A percentile compares a stretch with the other conserved stretches of the same genome.
These are phyloP conservation scores for Tenthredo livida DNA, from an alignment of 2,888 invertebrate species.

Conservation along the genomic window DNA sequence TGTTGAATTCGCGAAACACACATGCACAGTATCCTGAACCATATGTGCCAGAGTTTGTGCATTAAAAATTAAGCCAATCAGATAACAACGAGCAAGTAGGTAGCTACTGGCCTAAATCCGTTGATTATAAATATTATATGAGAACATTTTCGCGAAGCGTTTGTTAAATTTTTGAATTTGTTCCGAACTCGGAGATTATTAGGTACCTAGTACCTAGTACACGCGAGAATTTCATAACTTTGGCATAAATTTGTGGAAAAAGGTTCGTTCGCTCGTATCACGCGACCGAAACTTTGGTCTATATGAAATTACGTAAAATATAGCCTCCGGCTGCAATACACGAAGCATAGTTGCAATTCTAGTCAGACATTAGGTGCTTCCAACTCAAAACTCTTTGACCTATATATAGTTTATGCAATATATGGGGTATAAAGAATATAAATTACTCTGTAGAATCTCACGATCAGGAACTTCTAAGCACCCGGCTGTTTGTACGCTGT, in stretches of 20 bases:
- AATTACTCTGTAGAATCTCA: neutral
- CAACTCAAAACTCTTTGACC: neutral
- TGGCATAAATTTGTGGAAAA: neutral
- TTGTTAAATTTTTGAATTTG: neutral
- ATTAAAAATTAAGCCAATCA: neutral
- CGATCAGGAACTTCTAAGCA: conserved; percentile 1
- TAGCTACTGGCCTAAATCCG: neutral
- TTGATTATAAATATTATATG: neutral
- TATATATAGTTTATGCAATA: neutral
- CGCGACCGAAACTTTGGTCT: neutral
- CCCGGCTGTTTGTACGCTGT: neutral
- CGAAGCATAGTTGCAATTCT: neutral
- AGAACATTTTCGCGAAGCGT: neutral
- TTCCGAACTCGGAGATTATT: neutral
- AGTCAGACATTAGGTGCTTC: neutral
- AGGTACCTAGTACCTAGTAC: neutral
- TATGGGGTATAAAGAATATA: neutral
- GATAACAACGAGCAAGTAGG: neutral
- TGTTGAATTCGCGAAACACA: neutral
- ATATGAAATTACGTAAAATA: neutral
- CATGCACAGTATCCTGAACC: neutral
- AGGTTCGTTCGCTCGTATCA: neutral
- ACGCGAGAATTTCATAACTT: neutral
- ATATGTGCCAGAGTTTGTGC: neutral
- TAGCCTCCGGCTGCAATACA: neutral